Evolutionary conservation across 2,888 invertebrate genomes (phyloP).

Genomic region (Boloria euphrosyne): DNA sequence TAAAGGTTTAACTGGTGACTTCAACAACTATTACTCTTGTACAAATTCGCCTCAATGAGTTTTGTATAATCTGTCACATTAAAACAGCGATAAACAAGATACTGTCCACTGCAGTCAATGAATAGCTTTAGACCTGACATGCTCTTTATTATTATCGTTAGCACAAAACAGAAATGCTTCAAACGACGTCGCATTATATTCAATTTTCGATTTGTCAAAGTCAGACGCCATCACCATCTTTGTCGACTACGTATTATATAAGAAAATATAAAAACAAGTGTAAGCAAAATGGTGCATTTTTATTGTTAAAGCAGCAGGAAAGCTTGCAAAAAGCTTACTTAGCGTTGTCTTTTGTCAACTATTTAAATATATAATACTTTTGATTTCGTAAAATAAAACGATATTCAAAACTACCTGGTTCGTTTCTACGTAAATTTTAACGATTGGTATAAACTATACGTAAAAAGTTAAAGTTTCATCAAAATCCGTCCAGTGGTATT

Average conservation of each 20-base stretch:
- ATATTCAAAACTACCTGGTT: too few relatives aligned
- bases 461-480: too few relatives aligned
- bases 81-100: constrained; percentile 34
- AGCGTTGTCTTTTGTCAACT: too few relatives aligned
- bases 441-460: too few relatives aligned
- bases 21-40: constrained; percentile 23
- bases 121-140: constrained; percentile 32
- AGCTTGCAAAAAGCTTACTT: too few relatives aligned
- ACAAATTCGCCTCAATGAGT: constrained; percentile 24
- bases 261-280: constrained; percentile 37
- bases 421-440: too few relatives aligned
- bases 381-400: too few relatives aligned
- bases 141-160: constrained; percentile 33
- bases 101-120: constrained; percentile 33
- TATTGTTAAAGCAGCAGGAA: too few relatives aligned
- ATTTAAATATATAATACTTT: too few relatives aligned
- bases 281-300: constrained; percentile 36
- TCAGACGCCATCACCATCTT: constrained; percentile 60
- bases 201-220: constrained; percentile 72
- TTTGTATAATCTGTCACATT: constrained; percentile 36
- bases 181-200: constrained; percentile 58
- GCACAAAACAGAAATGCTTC: constrained; percentile 34
- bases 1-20: constrained; percentile 7
- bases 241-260: constrained; percentile 46
- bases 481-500: too few relatives aligned